Evolutionary conservation across 2,888 invertebrate genomes (phyloP).

Genomic region (Calephelis perditalis): DNA sequence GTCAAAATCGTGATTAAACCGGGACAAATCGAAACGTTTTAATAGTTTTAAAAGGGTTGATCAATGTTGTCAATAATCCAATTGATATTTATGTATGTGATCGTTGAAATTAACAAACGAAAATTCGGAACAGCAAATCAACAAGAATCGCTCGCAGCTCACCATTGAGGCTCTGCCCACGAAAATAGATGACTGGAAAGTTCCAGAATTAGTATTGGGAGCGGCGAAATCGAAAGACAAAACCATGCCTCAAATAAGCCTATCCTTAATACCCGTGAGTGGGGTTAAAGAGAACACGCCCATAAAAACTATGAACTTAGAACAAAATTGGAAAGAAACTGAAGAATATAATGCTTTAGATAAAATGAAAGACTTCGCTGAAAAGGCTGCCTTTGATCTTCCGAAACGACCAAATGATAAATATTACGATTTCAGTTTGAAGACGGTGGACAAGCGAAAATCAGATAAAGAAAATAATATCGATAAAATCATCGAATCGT

Average conservation of each 20-base stretch:
- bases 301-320: slow-evolving; percentile 52
- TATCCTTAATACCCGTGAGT: slow-evolving; percentile 66
- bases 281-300: slow-evolving; percentile 60
- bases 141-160: slow-evolving; percentile 70
- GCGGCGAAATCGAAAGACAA: slow-evolving; percentile 51
- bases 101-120: slow-evolving; percentile 41
- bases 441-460: slow-evolving; percentile 44
- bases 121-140: slow-evolving; percentile 71
- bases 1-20: no score
- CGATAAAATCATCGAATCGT: slow-evolving; percentile 63
- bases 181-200: slow-evolving; percentile 54
- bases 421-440: slow-evolving; percentile 50
- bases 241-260: slow-evolving; percentile 66
- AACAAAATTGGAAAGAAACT: slow-evolving; percentile 53
- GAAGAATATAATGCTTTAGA: slow-evolving; percentile 71
- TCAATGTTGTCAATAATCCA: slow-evolving; percentile 69
- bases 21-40: slow-evolving; percentile 18
- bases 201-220: slow-evolving; percentile 57
- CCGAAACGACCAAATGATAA: slow-evolving; percentile 58
- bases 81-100: slow-evolving; percentile 67
- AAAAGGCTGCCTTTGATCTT: slow-evolving; percentile 67
- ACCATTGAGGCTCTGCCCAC: slow-evolving; percentile 66
- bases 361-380: slow-evolving; percentile 74
- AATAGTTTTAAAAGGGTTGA: slow-evolving; percentile 42
- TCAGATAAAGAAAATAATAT: slow-evolving; percentile 58